Percentiles rank a stretch among this genome's conserved stretches.
phyloP scores from a whole-genome alignment of 2,113 vertebrate genomes.

The Oceanites oceanicus region DNA sequence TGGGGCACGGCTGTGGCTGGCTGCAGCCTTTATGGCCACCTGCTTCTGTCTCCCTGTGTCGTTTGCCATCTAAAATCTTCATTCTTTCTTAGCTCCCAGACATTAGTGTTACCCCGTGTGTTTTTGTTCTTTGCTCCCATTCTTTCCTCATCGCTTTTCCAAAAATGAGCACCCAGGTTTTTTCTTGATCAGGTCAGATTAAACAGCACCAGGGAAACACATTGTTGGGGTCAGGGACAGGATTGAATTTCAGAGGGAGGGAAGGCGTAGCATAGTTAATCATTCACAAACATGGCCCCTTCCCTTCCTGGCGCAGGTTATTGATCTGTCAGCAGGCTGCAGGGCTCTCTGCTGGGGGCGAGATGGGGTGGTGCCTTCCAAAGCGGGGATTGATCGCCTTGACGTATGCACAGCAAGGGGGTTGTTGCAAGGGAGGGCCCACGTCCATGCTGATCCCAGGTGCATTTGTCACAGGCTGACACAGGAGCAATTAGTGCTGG shows the following conservation, averaged over 20 bases:
- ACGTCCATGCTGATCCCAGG: rapidly evolving
- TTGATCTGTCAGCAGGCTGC: not conserved
- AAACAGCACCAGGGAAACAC: not conserved
- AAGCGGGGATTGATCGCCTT: not conserved
- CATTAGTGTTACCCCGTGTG: not conserved
- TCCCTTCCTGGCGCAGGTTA: not conserved
- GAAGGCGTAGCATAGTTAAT: not conserved
- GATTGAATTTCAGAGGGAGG: not conserved
- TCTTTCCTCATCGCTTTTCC: not conserved
- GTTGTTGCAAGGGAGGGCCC: not conserved
- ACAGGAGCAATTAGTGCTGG: not conserved
- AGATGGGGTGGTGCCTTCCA: not conserved
- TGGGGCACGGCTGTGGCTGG: not conserved
- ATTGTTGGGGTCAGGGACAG: rapidly evolving
- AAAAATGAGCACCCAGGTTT: not conserved
- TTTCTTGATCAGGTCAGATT: not conserved
- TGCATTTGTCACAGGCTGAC: not conserved
- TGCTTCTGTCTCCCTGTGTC: not conserved
- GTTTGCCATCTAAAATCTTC: not conserved
- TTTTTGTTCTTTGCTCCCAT: not conserved
- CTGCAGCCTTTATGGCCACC: not conserved
- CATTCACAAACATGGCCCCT: not conserved
- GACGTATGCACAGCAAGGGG: rapidly evolving
- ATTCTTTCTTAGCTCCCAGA: not conserved
- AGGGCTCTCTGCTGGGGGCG: not conserved